Conservation (phyloP, 2,888 invertebrate genomes). For the Scaptodrosophila latifasciaeformis region DNA sequence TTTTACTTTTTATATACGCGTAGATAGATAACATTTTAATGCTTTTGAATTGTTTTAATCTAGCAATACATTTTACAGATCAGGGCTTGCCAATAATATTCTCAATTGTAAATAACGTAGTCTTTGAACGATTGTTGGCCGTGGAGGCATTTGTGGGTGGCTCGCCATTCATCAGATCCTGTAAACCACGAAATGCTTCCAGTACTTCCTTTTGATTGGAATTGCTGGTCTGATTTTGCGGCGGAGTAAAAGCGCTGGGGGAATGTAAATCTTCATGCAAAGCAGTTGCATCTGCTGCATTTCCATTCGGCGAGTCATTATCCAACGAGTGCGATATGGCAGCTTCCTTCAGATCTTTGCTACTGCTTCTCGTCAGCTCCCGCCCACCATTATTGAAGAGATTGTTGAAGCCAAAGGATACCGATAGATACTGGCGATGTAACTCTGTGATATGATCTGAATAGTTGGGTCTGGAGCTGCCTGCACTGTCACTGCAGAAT, state of each 20-base stretch:
- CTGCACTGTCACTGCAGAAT: slow-evolving; percentile 42
- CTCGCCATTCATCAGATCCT: slow-evolving; percentile 26
- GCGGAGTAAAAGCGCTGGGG: slow-evolving; percentile 67
- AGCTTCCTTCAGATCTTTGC: slow-evolving; percentile 20
- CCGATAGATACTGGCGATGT: slow-evolving; percentile 73
- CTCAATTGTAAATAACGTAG: slow-evolving; percentile 71
- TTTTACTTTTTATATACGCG: too few species aligned
- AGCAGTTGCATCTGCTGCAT: slow-evolving; percentile 33
- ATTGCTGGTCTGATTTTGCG: slow-evolving; percentile 36
- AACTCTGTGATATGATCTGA: slow-evolving; percentile 73
- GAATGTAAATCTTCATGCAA: slow-evolving; percentile 53
- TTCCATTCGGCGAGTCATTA: slow-evolving; percentile 16
- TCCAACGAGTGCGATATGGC: slow-evolving; percentile 2
- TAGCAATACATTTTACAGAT: too few species aligned
- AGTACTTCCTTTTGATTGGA: too few species aligned
- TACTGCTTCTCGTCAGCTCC: not conserved
- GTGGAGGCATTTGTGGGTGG: slow-evolving; percentile 13
- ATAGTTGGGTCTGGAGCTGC: slow-evolving; percentile 61
- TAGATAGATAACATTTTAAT: too few species aligned
- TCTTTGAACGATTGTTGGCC: slow-evolving; percentile 42
- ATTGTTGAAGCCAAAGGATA: slow-evolving; percentile 72
- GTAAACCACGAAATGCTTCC: slow-evolving; percentile 22
- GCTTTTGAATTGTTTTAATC: too few species aligned
- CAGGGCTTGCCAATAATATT: slow-evolving; percentile 69
- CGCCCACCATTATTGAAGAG: slow-evolving; percentile 59